Percentiles rank a stretch among this genome's conserved stretches.
Evolutionary conservation across 2,113 vertebrate genomes (phyloP).

Genomic region (Hemibagrus wyckioides): DNA sequence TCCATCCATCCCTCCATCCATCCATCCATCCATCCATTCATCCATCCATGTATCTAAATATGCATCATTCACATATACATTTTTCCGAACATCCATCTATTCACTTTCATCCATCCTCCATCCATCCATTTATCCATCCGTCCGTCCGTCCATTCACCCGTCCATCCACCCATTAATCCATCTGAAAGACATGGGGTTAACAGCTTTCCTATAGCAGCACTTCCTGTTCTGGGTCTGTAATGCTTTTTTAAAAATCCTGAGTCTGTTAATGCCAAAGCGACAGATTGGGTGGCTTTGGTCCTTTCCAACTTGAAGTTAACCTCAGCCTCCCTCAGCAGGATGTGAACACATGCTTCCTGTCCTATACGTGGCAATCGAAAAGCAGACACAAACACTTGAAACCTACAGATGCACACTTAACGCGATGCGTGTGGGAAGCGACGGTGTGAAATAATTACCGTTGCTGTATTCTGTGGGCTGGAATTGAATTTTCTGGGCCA

Average conservation of each 20-base stretch:
- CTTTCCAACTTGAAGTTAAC: slow-evolving; percentile 52
- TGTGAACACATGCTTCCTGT: slow-evolving; percentile 32
- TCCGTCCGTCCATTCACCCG: too few species aligned
- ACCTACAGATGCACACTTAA: slow-evolving; percentile 1
- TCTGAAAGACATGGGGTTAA: background rate
- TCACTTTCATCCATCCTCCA: too few species aligned
- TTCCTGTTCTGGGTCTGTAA: slow-evolving; percentile 22
- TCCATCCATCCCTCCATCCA: too few species aligned
- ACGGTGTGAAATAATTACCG: background rate
- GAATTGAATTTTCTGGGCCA: slow-evolving; percentile 28
- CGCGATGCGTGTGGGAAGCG: background rate
- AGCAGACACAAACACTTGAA: slow-evolving; percentile 26
- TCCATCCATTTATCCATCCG: too few species aligned
- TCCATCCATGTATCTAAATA: too few species aligned
- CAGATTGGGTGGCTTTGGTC: slow-evolving; percentile 54
- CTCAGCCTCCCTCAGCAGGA: slow-evolving; percentile 48
- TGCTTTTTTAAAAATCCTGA: background rate
- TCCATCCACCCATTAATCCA: background rate
- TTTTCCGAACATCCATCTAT: too few species aligned
- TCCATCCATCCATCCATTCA: too few species aligned
- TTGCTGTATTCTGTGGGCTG: background rate
- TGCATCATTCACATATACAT: too few species aligned
- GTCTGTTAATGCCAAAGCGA: slow-evolving; percentile 46
- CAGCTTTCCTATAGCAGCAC: background rate
- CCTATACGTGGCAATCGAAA: slow-evolving; percentile 24